These are phyloP conservation scores for Parasteatoda tepidariorum DNA, from an alignment of 1,140 invertebrate genomes.

Conservation along the genomic window DNA sequence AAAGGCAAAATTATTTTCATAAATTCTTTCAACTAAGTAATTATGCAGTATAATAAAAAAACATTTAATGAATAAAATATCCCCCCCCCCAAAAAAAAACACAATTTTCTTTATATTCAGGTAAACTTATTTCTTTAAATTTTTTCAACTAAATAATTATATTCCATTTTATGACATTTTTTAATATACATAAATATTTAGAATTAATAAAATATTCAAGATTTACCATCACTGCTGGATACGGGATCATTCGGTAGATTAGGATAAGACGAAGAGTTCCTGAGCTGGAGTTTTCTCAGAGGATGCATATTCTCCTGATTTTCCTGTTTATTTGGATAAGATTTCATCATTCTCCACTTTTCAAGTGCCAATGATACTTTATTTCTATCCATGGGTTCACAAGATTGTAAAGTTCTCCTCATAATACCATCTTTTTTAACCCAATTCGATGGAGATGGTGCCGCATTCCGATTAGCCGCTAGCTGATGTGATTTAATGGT, in stretches of 20 bases:
- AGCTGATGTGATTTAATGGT: constrained; percentile 65
- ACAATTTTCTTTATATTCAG: too few relatives aligned
- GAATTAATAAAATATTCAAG: neutral
- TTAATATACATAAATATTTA: too few relatives aligned
- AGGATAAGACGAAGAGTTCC: constrained; percentile 35
- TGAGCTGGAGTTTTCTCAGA: neutral
- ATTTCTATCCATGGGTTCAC: constrained; percentile 38
- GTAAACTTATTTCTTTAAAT: too few relatives aligned
- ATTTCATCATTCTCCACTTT: constrained; percentile 58
- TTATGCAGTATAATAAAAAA: too few relatives aligned
- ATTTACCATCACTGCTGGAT: constrained; percentile 50
- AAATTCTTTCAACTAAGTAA: too few relatives aligned
- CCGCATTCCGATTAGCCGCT: neutral
- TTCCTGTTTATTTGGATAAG: constrained; percentile 69
- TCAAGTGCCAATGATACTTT: constrained; percentile 47
- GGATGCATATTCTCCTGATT: constrained; percentile 63
- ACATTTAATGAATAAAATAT: too few relatives aligned
- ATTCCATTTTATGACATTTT: too few relatives aligned
- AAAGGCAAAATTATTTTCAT: too few relatives aligned
- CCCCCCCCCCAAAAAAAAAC: too few relatives aligned
- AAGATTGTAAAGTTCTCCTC: neutral
- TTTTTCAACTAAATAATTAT: too few relatives aligned
- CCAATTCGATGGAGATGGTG: constrained; percentile 65
- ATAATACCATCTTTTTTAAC: neutral
- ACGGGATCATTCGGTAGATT: constrained; percentile 30